Conservation (phyloP, 2,888 invertebrate genomes). For the Abscondita cerata region DNA sequence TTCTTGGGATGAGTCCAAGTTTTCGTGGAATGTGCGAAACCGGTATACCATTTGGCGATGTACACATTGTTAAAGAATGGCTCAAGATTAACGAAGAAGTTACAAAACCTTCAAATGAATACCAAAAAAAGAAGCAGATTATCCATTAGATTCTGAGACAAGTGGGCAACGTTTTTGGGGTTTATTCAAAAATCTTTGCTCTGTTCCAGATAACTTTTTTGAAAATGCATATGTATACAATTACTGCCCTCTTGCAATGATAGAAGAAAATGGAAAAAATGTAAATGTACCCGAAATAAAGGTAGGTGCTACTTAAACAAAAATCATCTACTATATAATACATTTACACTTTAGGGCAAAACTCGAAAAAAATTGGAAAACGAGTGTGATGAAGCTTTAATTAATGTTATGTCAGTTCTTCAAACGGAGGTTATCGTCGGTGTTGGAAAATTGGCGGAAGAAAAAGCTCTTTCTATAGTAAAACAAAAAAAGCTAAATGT, state of each 20-base stretch:
- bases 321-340: no score
- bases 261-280: conserved; percentile 79
- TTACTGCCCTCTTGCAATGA: conserved; percentile 87
- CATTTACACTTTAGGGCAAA: conserved; percentile 59
- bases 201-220: conserved; percentile 78
- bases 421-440: conserved; percentile 77
- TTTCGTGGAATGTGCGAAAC: conserved; percentile 97
- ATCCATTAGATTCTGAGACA: conserved; percentile 77
- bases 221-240: conserved; percentile 83
- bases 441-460: conserved; percentile 81
- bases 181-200: conserved; percentile 72
- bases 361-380: conserved; percentile 60
- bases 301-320: conserved; percentile 57
- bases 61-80: conserved; percentile 78
- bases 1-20: conserved; percentile 96
- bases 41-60: conserved; percentile 92
- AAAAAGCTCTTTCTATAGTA: conserved; percentile 65
- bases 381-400: conserved; percentile 75
- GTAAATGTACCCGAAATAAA: conserved; percentile 86
- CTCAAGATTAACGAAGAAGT: conserved; percentile 75
- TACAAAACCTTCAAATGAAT: conserved; percentile 70
- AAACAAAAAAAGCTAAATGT: conserved; percentile 57
- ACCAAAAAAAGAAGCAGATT: conserved; percentile 74
- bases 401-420: conserved; percentile 71
- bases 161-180: conserved; percentile 86